Evolutionary conservation across 2,113 vertebrate genomes (phyloP).

Genomic region (Desmodus rotundus): DNA sequence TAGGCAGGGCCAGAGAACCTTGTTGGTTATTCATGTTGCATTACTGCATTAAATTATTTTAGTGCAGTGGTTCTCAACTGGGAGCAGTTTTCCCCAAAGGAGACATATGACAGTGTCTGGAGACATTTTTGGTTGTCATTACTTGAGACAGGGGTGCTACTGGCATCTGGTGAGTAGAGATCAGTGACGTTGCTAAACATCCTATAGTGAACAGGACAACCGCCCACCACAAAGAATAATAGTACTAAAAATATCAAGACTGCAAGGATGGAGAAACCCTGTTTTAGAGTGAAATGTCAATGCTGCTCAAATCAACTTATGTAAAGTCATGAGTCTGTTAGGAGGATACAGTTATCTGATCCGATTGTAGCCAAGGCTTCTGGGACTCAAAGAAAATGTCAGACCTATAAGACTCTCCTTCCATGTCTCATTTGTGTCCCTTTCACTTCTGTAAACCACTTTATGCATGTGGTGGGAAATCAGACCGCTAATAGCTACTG

Average conservation of each 20-base stretch:
- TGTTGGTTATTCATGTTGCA: neutral
- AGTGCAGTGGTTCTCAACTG: neutral
- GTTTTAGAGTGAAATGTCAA: neutral
- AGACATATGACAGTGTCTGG: too few relatives aligned
- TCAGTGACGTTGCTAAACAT: neutral
- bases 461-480: neutral
- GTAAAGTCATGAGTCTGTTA: neutral
- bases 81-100: neutral
- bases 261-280: neutral
- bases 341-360: neutral
- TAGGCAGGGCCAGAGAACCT: neutral
- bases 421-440: neutral
- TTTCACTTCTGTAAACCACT: neutral
- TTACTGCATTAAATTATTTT: neutral
- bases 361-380: neutral
- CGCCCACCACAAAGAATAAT: too few relatives aligned
- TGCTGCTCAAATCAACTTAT: accelerated
- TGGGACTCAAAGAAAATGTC: neutral
- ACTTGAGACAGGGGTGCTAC: neutral
- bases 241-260: neutral
- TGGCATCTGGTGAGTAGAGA: neutral
- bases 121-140: neutral
- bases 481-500: neutral
- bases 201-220: accelerated
- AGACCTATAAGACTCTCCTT: neutral